Evolutionary conservation across 1,140 invertebrate genomes (phyloP).

Genomic region (Formica selysi): DNA sequence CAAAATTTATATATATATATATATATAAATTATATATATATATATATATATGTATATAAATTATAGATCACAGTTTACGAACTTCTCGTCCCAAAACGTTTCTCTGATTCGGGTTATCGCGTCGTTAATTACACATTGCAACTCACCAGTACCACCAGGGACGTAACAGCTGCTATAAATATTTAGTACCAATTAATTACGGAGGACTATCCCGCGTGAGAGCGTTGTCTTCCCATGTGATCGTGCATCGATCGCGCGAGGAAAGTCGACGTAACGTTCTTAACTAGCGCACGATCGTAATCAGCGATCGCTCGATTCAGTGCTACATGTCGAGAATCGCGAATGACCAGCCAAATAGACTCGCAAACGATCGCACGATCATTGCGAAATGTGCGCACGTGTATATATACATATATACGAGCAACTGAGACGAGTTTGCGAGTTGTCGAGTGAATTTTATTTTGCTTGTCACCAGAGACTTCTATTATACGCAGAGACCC

Average conservation of each 20-base stretch:
- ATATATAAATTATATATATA: neutral
- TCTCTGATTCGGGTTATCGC: neutral
- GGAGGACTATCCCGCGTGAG: slow-evolving; percentile 6
- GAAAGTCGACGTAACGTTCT: slow-evolving; percentile 41
- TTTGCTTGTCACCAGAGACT: slow-evolving; percentile 42
- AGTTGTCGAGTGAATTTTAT: slow-evolving; percentile 33
- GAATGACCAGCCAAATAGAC: slow-evolving; percentile 34
- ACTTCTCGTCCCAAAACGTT: slow-evolving; percentile 6
- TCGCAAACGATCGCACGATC: slow-evolving; percentile 28
- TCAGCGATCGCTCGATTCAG: slow-evolving; percentile 50
- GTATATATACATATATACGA: slow-evolving; percentile 1
- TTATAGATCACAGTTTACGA: slow-evolving; percentile 11
- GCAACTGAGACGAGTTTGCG: slow-evolving; percentile 12
- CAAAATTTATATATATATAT: too few species aligned
- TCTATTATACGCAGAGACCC: neutral
- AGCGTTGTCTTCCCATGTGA: neutral
- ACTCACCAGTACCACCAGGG: neutral
- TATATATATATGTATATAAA: neutral
- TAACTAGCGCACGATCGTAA: slow-evolving; percentile 46
- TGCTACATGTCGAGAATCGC: slow-evolving; percentile 46
- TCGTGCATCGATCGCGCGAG: neutral
- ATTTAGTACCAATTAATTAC: slow-evolving; percentile 39
- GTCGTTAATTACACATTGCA: slow-evolving; percentile 10
- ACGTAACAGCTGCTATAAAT: slow-evolving; percentile 19
- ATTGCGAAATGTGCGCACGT: slow-evolving; percentile 37